phyloP scores from a whole-genome alignment of 2,888 invertebrate species.

The Oeneis ivallda region DNA sequence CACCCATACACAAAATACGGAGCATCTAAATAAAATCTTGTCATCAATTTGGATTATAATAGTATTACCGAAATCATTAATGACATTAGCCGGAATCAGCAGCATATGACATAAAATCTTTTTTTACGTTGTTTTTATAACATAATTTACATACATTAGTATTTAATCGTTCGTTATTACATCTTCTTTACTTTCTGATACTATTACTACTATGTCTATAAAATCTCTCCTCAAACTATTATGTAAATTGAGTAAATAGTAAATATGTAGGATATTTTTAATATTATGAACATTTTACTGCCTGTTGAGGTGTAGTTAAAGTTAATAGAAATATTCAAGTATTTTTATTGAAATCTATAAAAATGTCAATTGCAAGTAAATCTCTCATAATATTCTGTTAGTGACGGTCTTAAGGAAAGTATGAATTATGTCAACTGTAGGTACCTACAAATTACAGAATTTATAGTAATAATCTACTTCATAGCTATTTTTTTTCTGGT shows the following conservation, averaged over 20 bases:
- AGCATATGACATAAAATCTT: background rate
- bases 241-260: constrained; percentile 14
- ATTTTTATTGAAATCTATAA: constrained; percentile 12
- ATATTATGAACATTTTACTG: constrained; percentile 8
- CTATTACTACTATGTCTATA: constrained; percentile 1
- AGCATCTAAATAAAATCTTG: background rate
- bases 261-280: constrained; percentile 4
- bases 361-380: background rate
- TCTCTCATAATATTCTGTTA: too few relatives aligned
- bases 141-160: background rate
- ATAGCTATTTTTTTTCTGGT: too few relatives aligned
- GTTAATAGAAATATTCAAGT: constrained; percentile 7
- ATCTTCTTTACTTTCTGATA: constrained; percentile 1
- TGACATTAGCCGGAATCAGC: background rate
- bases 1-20: background rate
- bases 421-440: background rate
- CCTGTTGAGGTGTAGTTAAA: background rate
- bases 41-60: background rate
- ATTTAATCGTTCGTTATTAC: background rate
- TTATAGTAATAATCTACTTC: too few relatives aligned
- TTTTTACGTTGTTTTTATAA: constrained; percentile 3
- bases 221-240: constrained; percentile 7
- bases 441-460: too few relatives aligned
- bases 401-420: background rate
- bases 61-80: background rate